Evolutionary conservation across 2,888 invertebrate genomes (phyloP), one percentile per base, ranked within the genome.

Genomic region (Agrilus biguttatus): DNA sequence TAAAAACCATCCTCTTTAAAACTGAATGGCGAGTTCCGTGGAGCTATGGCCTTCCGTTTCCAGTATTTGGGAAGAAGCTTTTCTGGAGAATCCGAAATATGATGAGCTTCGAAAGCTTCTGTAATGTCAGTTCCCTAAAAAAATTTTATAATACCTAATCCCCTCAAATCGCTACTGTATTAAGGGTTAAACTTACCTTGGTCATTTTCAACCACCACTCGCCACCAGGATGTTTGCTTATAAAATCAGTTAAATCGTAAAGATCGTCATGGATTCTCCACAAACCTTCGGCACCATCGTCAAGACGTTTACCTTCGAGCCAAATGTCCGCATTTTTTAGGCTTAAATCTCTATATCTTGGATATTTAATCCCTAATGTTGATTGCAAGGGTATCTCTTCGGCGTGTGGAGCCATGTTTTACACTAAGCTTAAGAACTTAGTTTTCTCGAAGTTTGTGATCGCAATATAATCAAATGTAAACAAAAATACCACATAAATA

Each of bases 221-320:
- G 1, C 92, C 88, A 33, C 91, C 91, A 0, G 95, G 95, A 69
- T 96, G 95, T 39, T 68, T 73, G 5, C 76, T 64, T 6, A 84
- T 68, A 60, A 91, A 96, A 14, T 74, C 71, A 0, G 78, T 78
- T 14, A 96, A 71, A 65, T 95, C 88, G 61, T 95, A 96, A 17
- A 96, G 67, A 37, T 70, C 69, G 62, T 86, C 72, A 50, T 80
- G 70, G 14, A 87, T 73, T 49, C 87, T 72, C 87, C 87, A 87
- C 4, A 84, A 61, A 10, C 76, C 78, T 59, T 84, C 83, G 0
- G 83, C 81, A 3, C 78, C 79, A 51, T 84, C 85, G 49, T 80
- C 77, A 53, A 69, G 59, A 13, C 71, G 69, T 56, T 82, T 80
- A 3, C 77, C 80, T 36, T 71, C 65, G 23, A 83, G 56, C 80